Conservation (phyloP, 64 coral and sea anemone genomes). For the Pocillopora verrucosa region DNA sequence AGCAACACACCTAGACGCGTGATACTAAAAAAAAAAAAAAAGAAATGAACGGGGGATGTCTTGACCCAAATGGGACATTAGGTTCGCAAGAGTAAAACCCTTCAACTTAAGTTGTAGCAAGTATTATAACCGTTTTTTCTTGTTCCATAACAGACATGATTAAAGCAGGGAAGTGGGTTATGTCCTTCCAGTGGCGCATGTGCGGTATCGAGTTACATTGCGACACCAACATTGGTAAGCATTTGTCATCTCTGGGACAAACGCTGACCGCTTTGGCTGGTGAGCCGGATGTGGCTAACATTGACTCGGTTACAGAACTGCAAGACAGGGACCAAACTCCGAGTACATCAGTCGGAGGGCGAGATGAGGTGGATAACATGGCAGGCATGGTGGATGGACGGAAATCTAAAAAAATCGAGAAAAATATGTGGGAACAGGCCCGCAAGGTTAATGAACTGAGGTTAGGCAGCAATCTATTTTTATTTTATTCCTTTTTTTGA, state of each 20-base stretch:
- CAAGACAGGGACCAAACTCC: slow-evolving; percentile 60
- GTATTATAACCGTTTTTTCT: not conserved
- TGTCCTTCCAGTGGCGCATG: slow-evolving; percentile 99
- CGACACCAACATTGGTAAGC: slow-evolving; percentile 94
- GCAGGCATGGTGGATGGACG: not conserved
- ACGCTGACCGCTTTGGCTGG: slow-evolving; percentile 89
- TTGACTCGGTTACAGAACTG: slow-evolving; percentile 91
- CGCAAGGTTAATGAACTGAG: slow-evolving; percentile 90
- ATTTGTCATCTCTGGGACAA: slow-evolving; percentile 74
- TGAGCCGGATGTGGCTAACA: slow-evolving; percentile 90
- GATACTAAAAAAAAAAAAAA: no score
- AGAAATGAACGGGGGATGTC: no score
- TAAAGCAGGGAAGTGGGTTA: slow-evolving; percentile 94
- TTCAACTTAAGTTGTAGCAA: not conserved
- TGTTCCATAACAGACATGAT: slow-evolving; percentile 43
- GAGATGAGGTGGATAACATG: slow-evolving; percentile 71
- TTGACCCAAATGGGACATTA: no score
- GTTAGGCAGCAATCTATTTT: not conserved
- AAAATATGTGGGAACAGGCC: slow-evolving; percentile 97
- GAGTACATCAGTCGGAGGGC: not conserved
- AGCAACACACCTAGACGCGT: no score
- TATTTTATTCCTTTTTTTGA: not conserved
- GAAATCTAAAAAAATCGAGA: slow-evolving; percentile 74
- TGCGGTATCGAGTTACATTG: slow-evolving; percentile 91
- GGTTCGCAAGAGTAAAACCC: not conserved